A percentile compares a stretch with the other conserved stretches of the same genome.
Evolutionary conservation across 2,888 invertebrate genomes (phyloP).

Genomic region (Oscheius sp.): DNA sequence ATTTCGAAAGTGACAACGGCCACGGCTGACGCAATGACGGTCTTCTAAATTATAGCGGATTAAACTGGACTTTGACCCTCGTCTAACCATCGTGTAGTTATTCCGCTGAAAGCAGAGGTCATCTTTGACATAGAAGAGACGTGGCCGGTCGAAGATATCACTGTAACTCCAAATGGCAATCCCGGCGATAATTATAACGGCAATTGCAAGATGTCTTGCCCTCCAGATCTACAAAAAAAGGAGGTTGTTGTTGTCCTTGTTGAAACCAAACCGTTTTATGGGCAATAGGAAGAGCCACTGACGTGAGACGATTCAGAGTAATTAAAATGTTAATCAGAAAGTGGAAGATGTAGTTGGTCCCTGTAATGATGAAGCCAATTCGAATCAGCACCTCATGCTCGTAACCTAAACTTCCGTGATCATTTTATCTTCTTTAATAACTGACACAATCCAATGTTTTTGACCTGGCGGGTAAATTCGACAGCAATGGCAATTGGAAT

Average conservation of each 20-base stretch:
- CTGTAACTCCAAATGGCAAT: neutral
- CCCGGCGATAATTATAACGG: neutral
- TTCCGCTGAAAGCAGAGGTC: neutral
- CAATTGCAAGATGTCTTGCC: no score
- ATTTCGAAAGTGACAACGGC: slow-evolving; percentile 1
- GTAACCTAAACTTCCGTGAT: neutral
- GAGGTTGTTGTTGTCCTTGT: no score
- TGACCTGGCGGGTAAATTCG: neutral
- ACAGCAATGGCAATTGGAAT: slow-evolving; percentile 4
- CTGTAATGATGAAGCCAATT: neutral
- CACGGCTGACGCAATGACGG: neutral
- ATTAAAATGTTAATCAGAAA: slow-evolving; percentile 2
- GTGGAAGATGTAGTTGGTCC: slow-evolving; percentile 4
- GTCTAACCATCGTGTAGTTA: neutral
- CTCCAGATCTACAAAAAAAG: slow-evolving; percentile 11
- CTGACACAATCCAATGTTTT: slow-evolving; percentile 10
- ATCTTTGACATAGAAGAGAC: neutral
- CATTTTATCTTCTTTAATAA: neutral
- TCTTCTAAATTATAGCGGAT: neutral
- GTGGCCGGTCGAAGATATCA: neutral
- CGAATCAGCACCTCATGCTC: neutral
- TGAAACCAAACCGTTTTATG: slow-evolving; percentile 2
- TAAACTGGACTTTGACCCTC: neutral
- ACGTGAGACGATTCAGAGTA: slow-evolving; percentile 4
- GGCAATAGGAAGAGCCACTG: neutral